phyloP scores from a whole-genome alignment of 2,797 vertebrate genomes.

The Florisuga fusca region DNA sequence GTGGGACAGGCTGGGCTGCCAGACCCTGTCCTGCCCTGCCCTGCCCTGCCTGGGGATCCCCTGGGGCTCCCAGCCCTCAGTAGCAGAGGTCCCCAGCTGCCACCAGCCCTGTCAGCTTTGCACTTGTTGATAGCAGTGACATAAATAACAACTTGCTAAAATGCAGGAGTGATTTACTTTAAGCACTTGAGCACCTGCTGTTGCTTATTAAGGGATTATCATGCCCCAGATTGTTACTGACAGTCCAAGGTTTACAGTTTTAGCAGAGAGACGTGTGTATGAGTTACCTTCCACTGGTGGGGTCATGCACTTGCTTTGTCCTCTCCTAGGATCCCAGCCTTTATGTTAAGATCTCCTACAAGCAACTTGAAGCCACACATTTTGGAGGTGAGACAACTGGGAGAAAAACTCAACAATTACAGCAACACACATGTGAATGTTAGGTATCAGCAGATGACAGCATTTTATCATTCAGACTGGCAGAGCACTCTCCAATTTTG shows the following conservation, averaged over 20 bases:
- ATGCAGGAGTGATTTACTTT: conserved; percentile 68
- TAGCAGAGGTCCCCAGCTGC: background rate
- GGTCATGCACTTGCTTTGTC: background rate
- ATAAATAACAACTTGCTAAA: conserved; percentile 67
- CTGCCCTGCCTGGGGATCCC: background rate
- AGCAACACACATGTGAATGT: background rate
- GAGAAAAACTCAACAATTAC: background rate
- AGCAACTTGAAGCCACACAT: background rate
- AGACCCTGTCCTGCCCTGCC: background rate
- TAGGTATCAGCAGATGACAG: background rate
- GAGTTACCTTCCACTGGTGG: background rate
- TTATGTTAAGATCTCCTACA: background rate
- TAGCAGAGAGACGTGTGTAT: background rate
- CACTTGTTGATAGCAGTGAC: conserved; percentile 24
- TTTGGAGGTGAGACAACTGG: background rate
- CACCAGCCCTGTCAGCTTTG: conserved; percentile 17
- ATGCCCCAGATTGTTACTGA: conserved; percentile 63
- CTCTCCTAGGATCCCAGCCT: background rate
- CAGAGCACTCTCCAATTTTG: background rate
- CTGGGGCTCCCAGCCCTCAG: background rate
- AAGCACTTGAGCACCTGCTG: conserved; percentile 79
- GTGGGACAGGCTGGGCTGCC: background rate
- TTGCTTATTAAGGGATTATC: conserved; percentile 76
- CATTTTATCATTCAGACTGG: background rate
- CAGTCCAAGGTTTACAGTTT: conserved; percentile 33